Conservation (phyloP, 2,888 invertebrate genomes). For the Erebia palarica region DNA sequence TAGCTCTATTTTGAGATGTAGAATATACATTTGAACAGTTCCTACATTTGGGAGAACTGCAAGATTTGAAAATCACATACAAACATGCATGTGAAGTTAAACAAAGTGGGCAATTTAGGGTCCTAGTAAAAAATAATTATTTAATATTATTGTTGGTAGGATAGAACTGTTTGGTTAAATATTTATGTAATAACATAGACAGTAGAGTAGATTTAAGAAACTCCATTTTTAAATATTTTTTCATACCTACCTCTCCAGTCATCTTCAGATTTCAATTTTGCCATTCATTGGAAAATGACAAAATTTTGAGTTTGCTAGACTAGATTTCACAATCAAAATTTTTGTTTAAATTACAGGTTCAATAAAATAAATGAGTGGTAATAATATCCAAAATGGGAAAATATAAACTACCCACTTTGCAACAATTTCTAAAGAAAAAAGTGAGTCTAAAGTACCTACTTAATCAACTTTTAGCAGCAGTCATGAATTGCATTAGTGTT, state of each 20-base stretch:
- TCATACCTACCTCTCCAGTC: not conserved
- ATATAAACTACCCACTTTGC: slow-evolving; percentile 60
- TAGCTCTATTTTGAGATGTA: no score
- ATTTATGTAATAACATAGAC: no score
- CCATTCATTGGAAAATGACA: not conserved
- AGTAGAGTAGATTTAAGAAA: not conserved
- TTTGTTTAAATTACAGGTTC: slow-evolving; percentile 26
- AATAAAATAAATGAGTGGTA: slow-evolving; percentile 39
- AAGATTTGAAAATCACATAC: no score
- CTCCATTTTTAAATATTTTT: not conserved
- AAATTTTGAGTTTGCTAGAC: not conserved
- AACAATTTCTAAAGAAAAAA: slow-evolving; percentile 63
- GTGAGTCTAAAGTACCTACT: slow-evolving; percentile 43
- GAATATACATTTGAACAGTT: no score
- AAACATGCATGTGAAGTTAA: no score
- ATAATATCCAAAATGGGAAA: slow-evolving; percentile 55
- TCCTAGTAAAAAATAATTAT: no score
- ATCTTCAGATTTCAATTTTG: not conserved
- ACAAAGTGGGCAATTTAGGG: no score
- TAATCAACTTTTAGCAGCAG: no score
- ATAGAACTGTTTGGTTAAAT: no score
- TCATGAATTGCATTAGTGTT: no score
- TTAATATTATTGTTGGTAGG: no score
- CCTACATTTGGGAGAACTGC: no score
- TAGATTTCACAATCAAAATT: slow-evolving; percentile 30